Conservation (phyloP, 2,888 invertebrate species). For the Plutella xylostella region DNA sequence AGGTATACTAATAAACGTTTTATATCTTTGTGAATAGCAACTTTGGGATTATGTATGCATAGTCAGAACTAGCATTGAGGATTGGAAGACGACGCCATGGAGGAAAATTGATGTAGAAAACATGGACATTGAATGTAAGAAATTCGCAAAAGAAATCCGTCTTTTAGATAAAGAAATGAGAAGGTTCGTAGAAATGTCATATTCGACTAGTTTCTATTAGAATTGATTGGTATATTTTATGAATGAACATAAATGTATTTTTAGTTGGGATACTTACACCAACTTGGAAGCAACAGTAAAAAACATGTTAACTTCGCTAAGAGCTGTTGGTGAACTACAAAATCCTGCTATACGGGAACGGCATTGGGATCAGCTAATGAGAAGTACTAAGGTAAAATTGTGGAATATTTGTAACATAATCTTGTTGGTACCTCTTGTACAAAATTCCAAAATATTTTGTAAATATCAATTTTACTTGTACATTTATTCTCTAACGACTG, state of each 20-base stretch:
- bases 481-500: too few species aligned
- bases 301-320: constrained; percentile 94
- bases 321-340: constrained; percentile 95
- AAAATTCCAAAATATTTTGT: not conserved
- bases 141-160: constrained; percentile 94
- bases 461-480: too few species aligned
- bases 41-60: constrained; percentile 96
- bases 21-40: constrained; percentile 69
- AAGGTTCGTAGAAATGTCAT: constrained; percentile 33
- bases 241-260: not conserved
- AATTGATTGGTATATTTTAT: not conserved
- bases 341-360: constrained; percentile 96
- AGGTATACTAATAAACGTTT: not conserved
- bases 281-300: constrained; percentile 92
- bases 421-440: too few species aligned
- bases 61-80: constrained; percentile 91
- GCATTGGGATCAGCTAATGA: constrained; percentile 98
- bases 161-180: constrained; percentile 96
- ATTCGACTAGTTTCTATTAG: not conserved
- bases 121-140: constrained; percentile 98
- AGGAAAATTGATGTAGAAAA: constrained; percentile 97
- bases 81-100: constrained; percentile 98
- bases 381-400: constrained; percentile 86
- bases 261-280: constrained; percentile 88
- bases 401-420: not conserved